A percentile compares a stretch with the other conserved stretches of the same genome.
Evolutionary conservation across 2,113 vertebrate genomes (phyloP).

Genomic region (Delphinapterus leucas): DNA sequence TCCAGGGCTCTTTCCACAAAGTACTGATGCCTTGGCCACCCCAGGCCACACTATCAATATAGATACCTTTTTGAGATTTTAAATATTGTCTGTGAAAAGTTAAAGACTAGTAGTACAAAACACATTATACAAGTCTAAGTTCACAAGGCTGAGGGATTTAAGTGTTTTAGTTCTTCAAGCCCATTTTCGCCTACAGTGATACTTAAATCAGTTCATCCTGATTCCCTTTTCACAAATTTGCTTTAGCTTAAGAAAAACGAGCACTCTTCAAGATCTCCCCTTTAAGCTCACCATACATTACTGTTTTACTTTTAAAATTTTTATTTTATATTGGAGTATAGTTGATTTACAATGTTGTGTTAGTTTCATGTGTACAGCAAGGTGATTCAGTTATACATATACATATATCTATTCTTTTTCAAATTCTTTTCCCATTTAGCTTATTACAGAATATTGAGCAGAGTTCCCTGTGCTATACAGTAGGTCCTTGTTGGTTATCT

Average conservation of each 20-base stretch:
- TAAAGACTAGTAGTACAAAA: slow-evolving; percentile 30
- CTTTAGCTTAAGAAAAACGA: slow-evolving; percentile 34
- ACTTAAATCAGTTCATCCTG: background rate
- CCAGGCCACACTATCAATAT: background rate
- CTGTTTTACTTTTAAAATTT: background rate
- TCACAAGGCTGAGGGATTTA: slow-evolving; percentile 17
- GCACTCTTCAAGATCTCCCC: background rate
- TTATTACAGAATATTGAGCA: no score
- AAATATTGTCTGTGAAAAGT: background rate
- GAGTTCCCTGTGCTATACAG: no score
- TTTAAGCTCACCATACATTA: background rate
- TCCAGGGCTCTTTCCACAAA: background rate
- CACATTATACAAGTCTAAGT: slow-evolving; percentile 20
- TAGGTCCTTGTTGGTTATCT: no score
- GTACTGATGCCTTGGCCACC: background rate
- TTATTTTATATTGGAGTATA: no score
- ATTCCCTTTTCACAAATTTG: slow-evolving; percentile 20
- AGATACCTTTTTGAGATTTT: slow-evolving; percentile 1
- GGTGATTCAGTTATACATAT: no score
- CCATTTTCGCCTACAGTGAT: background rate
- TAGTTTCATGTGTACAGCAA: no score
- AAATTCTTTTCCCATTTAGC: no score
- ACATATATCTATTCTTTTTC: no score
- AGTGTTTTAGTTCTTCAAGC: slow-evolving; percentile 17
- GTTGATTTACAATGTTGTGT: no score